Conservation (phyloP, 2,797 vertebrate genomes). For the Chanos chanos region DNA sequence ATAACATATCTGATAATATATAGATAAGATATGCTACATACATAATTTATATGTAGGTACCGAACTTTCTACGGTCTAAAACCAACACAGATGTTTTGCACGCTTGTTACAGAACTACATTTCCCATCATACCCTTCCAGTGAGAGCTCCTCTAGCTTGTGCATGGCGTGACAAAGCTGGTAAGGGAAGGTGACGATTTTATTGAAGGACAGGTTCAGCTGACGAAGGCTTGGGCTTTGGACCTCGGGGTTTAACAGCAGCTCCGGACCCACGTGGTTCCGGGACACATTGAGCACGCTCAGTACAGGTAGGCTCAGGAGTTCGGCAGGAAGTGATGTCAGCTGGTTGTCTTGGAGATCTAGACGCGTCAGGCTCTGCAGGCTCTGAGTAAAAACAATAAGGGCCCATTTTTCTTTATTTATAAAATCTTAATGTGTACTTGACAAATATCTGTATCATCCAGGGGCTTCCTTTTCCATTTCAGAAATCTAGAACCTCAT, state of each 20-base stretch:
- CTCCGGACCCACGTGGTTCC: constrained; percentile 82
- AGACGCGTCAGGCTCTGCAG: constrained; percentile 82
- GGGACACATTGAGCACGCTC: constrained; percentile 80
- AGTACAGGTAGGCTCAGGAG: constrained; percentile 82
- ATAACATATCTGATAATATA: background rate
- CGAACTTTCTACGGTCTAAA: no score
- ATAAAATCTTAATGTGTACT: no score
- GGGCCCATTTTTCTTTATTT: no score
- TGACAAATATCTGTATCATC: no score
- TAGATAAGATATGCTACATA: background rate
- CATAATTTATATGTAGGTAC: background rate
- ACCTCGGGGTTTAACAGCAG: constrained; percentile 65
- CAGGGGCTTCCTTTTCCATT: no score
- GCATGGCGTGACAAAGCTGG: constrained; percentile 62
- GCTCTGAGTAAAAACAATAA: constrained; percentile 61
- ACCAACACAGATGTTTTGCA: no score
- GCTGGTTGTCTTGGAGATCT: constrained; percentile 88
- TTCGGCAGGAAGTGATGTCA: constrained; percentile 74
- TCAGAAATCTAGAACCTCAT: no score
- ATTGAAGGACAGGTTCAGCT: constrained; percentile 90
- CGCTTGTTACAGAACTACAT: background rate
- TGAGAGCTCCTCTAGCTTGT: constrained; percentile 80
- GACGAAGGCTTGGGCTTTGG: constrained; percentile 75
- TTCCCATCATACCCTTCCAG: constrained; percentile 80
- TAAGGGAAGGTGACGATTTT: constrained; percentile 74